phyloP scores from a whole-genome alignment of 2,888 invertebrate species.

The Dorcus parallelipipedus region DNA sequence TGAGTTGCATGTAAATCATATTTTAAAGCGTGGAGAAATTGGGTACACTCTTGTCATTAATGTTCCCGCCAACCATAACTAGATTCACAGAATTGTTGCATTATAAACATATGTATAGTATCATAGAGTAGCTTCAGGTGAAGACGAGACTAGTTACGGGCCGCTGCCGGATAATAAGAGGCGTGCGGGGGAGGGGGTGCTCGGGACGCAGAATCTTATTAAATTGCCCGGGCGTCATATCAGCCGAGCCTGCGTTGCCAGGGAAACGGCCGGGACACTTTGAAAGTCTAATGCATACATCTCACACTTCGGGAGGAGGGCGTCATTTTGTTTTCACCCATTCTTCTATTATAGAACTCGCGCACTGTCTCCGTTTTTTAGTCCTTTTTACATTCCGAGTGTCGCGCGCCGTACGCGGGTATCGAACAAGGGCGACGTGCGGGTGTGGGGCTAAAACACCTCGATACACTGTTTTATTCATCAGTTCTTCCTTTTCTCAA shows the following conservation, averaged over 20 bases:
- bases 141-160: conserved; percentile 8
- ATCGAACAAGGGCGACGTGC: conserved; percentile 22
- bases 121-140: conserved; percentile 4
- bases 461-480: conserved; percentile 31
- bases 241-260: conserved; percentile 62
- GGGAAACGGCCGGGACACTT: conserved; percentile 63
- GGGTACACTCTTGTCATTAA: no score
- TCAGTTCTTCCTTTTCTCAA: conserved; percentile 20
- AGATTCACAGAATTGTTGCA: no score
- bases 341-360: conserved; percentile 43
- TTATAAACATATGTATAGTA: background rate
- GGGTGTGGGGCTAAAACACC: conserved; percentile 21
- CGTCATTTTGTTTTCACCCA: conserved; percentile 49
- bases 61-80: no score
- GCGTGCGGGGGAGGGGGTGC: conserved; percentile 29
- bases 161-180: conserved; percentile 18
- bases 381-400: conserved; percentile 36
- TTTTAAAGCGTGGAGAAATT: no score
- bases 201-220: conserved; percentile 53
- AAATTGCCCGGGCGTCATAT: conserved; percentile 64
- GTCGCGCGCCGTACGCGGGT: conserved; percentile 29
- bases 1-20: no score
- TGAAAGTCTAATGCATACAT: conserved; percentile 53
- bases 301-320: conserved; percentile 46
- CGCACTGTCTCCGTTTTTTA: conserved; percentile 23